Evolutionary conservation across 1,140 invertebrate species (phyloP).

Genomic region (Zaprionus gabonicus): DNA sequence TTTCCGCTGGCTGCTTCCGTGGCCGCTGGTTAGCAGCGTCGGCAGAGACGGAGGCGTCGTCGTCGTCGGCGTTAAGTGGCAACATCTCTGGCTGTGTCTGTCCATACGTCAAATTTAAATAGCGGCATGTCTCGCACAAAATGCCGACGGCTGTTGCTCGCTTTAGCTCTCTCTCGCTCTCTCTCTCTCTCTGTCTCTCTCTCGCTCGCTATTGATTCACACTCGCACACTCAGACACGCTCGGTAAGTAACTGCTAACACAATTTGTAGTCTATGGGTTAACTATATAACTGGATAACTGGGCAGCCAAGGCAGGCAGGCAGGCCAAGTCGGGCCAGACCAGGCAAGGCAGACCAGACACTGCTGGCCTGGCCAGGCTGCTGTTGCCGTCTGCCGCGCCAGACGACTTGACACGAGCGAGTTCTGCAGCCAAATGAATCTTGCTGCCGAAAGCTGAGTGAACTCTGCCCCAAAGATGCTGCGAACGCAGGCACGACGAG

Average conservation of each 20-base stretch:
- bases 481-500: slow-evolving; percentile 39
- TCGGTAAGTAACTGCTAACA: slow-evolving; percentile 53
- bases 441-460: slow-evolving; percentile 31
- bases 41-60: background rate
- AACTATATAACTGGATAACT: slow-evolving; percentile 46
- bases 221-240: slow-evolving; percentile 21
- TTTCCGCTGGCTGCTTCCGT: slow-evolving; percentile 68
- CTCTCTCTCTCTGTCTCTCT: background rate
- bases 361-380: background rate
- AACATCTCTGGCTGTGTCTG: slow-evolving; percentile 13
- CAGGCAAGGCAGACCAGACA: background rate
- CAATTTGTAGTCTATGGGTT: slow-evolving; percentile 49
- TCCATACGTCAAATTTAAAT: slow-evolving; percentile 46
- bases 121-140: slow-evolving; percentile 22
- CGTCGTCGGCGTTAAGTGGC: slow-evolving; percentile 55
- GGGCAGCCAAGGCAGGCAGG: slow-evolving; percentile 4
- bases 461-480: slow-evolving; percentile 68
- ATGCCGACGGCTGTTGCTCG: slow-evolving; percentile 75
- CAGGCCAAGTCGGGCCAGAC: background rate
- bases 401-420: slow-evolving; percentile 79
- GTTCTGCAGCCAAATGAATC: slow-evolving; percentile 83
- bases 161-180: slow-evolving; percentile 27
- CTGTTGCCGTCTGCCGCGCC: slow-evolving; percentile 40
- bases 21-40: slow-evolving; percentile 15
- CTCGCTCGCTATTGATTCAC: slow-evolving; percentile 36